Base-by-base conservation (phyloP, 2,888 invertebrate species). In the Dynastes grantii region DNA sequence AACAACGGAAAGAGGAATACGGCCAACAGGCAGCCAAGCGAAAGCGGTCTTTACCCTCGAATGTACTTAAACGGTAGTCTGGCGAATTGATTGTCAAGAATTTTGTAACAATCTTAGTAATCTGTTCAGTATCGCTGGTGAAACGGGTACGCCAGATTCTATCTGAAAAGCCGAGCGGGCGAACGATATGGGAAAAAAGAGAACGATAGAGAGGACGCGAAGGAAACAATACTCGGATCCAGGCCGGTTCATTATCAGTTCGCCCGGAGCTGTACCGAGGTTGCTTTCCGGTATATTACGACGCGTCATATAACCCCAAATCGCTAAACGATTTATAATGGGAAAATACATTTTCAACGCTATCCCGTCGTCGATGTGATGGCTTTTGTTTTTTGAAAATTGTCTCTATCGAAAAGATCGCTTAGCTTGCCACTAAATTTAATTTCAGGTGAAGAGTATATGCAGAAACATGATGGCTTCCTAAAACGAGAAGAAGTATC, bases 311-410 rank as follows among this genome's bases (percentile, higher is more conserved):
- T 84, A 83, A 84, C 85, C 85, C 84, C 84, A 84, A 85, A 85
- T 84, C 85, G 85, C 86, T 87, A 87, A 87, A 87, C 87, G 87
- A 85, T 87, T 87, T 87, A 85, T 87, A 87, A 87, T 87, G 86
- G 85, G 83, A 84, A 84, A 85, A 86, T 85, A 86, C 86, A 87
- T 87, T 87, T 87, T 85, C 83, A 82, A 81, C 82, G 83, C 70
- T 76, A 80, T 80, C 75, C 64, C 77, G 32, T 32, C 67, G 55
- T 78, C 78, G 80, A 81, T 65, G 79, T 78, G 80, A 81, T 82
- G 79, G 81, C 77, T 79, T 80, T 82, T 80, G 78, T 81, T 78
- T 58, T 16, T 80, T 76, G 63, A 77, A 81, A 81, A 49, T 71
- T 32, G 55, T 37, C 29, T 37, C 71, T 11, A 16, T n/a, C 3